Evolutionary conservation across 2,888 invertebrate genomes (phyloP).

Genomic region (Drosophila tripunctata): DNA sequence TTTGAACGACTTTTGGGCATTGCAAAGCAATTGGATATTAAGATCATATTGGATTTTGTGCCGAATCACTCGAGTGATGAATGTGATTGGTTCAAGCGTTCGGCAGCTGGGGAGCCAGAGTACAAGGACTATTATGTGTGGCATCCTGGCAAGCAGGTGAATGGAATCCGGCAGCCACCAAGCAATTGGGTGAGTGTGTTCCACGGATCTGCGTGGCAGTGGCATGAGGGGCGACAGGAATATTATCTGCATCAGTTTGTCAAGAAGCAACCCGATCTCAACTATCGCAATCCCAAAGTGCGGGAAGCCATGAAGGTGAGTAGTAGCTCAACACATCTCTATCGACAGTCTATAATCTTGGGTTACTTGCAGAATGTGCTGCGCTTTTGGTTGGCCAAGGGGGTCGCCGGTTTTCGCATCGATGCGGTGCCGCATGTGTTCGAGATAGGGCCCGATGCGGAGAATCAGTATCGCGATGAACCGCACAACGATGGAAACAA

Average conservation of each 20-base stretch:
- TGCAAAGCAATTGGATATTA: conserved; percentile 86
- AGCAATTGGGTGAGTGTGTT: conserved; percentile 88
- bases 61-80: conserved; percentile 92
- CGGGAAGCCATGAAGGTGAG: conserved; percentile 83
- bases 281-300: conserved; percentile 86
- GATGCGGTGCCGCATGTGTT: conserved; percentile 86
- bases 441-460: conserved; percentile 69
- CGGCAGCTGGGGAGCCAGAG: conserved; percentile 86
- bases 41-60: conserved; percentile 88
- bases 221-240: conserved; percentile 86
- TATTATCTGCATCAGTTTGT: conserved; percentile 88
- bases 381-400: conserved; percentile 90
- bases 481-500: conserved; percentile 85
- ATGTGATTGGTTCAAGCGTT: conserved; percentile 93
- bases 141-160: conserved; percentile 85
- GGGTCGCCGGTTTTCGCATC: conserved; percentile 91
- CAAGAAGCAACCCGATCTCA: conserved; percentile 88
- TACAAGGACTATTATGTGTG: conserved; percentile 92
- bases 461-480: conserved; percentile 84
- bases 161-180: conserved; percentile 85
- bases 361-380: conserved; percentile 85
- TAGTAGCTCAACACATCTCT: too few relatives aligned
- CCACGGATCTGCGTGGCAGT: conserved; percentile 88
- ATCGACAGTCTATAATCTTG: too few relatives aligned
- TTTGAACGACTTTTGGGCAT: conserved; percentile 87